Evolutionary conservation across 2,797 vertebrate species (phyloP).

Genomic region (Eulemur albifrons): DNA sequence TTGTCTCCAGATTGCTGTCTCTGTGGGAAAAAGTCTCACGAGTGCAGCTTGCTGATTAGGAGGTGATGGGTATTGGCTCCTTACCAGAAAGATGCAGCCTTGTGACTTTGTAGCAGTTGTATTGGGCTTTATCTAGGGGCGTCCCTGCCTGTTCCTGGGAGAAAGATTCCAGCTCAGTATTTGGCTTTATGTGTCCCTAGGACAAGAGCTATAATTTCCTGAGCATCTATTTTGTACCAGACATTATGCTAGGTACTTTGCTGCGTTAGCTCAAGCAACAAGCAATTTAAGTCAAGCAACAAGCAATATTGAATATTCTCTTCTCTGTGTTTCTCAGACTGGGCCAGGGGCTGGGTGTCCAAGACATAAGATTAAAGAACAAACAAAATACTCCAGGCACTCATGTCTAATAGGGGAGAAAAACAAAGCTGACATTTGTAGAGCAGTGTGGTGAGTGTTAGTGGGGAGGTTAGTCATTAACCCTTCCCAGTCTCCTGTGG

Average conservation of each 20-base stretch:
- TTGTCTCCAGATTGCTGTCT: neutral
- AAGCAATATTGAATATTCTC: neutral
- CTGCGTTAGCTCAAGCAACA: neutral
- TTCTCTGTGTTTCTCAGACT: neutral
- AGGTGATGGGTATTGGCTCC: neutral
- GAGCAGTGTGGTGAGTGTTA: neutral
- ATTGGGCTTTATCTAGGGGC: neutral
- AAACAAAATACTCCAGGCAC: neutral
- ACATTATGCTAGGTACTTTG: neutral
- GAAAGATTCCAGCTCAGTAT: neutral
- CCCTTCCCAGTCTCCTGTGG: neutral
- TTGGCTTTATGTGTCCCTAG: neutral
- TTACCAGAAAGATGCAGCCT: neutral
- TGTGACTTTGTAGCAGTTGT: neutral
- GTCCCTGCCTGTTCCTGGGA: neutral
- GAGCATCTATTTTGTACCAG: neutral
- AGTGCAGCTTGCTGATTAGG: neutral
- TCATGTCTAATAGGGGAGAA: neutral
- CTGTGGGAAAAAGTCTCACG: neutral
- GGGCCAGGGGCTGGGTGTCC: neutral
- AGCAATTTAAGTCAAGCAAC: neutral
- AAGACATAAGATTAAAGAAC: neutral
- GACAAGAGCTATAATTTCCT: neutral
- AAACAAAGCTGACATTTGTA: neutral
- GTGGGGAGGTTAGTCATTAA: neutral